Base-by-base conservation (phyloP, 2,113 vertebrate species). In the Eublepharis macularius region DNA sequence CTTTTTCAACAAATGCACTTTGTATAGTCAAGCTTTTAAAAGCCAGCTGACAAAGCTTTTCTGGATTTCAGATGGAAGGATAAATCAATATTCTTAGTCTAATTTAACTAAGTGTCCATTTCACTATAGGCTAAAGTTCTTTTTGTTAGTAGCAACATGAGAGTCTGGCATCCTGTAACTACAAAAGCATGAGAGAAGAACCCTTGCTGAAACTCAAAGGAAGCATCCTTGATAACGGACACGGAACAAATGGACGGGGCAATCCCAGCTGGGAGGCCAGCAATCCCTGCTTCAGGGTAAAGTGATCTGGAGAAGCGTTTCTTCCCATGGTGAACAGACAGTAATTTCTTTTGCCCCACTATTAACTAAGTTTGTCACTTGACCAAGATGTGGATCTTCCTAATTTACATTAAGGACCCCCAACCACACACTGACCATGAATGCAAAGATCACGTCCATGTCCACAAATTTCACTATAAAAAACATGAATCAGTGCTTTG, bases 11-110 rank as follows among this genome's bases (percentile, higher is more conserved):
- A 36, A 85, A 80, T 14, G 0, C 13, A 39, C 76, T 90, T 74
- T 85, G 34, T 75, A 41, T 2, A 89, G 26, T 57, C 81, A 65
- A 91, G 60, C 69, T 89, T 94, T 94, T 41, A 91, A 73, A 90
- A 82, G 6, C 3, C 88, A 29, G 9, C 88, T 91, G 75, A 13
- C 87, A 68, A 92, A 90, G 49, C 10, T 88, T 89, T 70, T 47
- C 90, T 73, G 73, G 54, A 91, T 90, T 89, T 81, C 81, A 93
- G 80, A 82, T 0, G 76, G 39, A 89, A 86, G 26, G 43, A 86
- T 74, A 85, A 89, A 88, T 92, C 87, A 90, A 83, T 92, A 82
- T 4, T 41, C 26, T 90, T 82, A 81, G 34, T 88, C 68, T 85
- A 89, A 91, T 87, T 83, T 86, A 87, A 86, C 80, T 84, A 89